Evolutionary conservation across 2,797 vertebrate genomes (phyloP), one percentile per base, ranked within the genome.

Genomic region (Melanogrammus aeglefinus): DNA sequence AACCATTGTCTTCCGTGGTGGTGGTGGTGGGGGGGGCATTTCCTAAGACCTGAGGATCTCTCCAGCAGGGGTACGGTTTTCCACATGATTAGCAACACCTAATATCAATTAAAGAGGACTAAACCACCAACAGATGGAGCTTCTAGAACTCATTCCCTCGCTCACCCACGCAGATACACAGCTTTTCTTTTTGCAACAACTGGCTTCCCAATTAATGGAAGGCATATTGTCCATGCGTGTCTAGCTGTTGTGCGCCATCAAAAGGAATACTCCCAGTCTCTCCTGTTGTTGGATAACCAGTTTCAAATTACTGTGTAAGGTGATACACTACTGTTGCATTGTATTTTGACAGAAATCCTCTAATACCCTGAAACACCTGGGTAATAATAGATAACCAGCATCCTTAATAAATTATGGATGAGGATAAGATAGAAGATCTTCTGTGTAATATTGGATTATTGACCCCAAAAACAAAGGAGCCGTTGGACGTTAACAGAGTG

Each of bases 81-180:
- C 70, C 72, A 57, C 76, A 73, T 73, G 29, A 71, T 77, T 77
- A 77, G 33, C 47, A 31, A 73, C 73, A 71, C 12, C 39, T 77
- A 36, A 63, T 63, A 77, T 38, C 47, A 77, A 77, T 77, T 73
- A 77, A 73, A 77, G 71, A 72, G n/a, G 76, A 36, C 72, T 27
- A 47, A 71, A n/a, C 71, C 76, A 73, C 76, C 41, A 38, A 29
- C 76, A 77, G 76, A 57, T 77, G 76, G 38, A 63, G 72, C 31
- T 57, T 63, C 35, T 12, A 33, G 35, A 71, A 29, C 73, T 73
- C 76, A 73, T 36, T 41, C 35, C 47, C 44, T 57, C 70, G 41
- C 6, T 29, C 18, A 69, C n/a, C 63, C 63, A 69, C 63, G 5
- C 63, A n/a, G 8, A 69, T 8, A 69, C 63, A 24, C 63, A 27